Evolutionary conservation across 30 jellyfish, hydroid and myxozoan genomes (phyloP).

Genomic region (Pseudorhiza aurosa): DNA sequence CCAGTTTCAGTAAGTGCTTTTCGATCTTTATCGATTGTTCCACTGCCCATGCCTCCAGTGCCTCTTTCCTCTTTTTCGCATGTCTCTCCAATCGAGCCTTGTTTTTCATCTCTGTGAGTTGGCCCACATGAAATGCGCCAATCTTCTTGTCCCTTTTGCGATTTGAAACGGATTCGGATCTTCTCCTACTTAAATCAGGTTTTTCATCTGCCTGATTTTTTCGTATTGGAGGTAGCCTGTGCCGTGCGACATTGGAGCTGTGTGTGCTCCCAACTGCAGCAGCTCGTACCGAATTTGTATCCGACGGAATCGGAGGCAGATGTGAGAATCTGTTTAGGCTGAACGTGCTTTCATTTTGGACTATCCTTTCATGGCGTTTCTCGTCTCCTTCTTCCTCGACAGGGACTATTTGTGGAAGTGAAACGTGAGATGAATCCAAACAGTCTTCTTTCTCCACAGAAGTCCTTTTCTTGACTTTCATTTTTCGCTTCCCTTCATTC

Average conservation of each 20-base stretch:
- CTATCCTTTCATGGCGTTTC: neutral
- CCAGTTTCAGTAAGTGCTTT: conserved; percentile 25
- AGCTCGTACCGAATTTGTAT: conserved; percentile 16
- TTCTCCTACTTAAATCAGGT: conserved; percentile 16
- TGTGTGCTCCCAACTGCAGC: neutral
- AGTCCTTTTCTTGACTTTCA: neutral
- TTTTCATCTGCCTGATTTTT: conserved; percentile 40
- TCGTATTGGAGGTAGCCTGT: conserved; percentile 32
- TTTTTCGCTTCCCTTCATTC: neutral
- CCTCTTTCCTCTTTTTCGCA: conserved; percentile 51
- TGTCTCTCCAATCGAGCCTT: conserved; percentile 11
- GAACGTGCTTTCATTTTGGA: conserved; percentile 7
- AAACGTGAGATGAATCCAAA: neutral
- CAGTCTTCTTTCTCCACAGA: neutral
- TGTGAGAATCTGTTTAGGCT: conserved; percentile 19
- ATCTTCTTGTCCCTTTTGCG: conserved; percentile 10
- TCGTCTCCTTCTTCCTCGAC: conserved; percentile 9
- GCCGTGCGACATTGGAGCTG: neutral
- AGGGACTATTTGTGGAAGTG: conserved; percentile 5
- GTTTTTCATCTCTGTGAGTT: conserved; percentile 18
- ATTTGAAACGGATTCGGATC: neutral
- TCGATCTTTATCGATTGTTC: conserved; percentile 19
- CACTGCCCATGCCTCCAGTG: conserved; percentile 3
- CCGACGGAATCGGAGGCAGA: conserved; percentile 45
- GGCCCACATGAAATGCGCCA: neutral